Conservation (phyloP, 2,888 invertebrate genomes). For the Hesperia comma region DNA sequence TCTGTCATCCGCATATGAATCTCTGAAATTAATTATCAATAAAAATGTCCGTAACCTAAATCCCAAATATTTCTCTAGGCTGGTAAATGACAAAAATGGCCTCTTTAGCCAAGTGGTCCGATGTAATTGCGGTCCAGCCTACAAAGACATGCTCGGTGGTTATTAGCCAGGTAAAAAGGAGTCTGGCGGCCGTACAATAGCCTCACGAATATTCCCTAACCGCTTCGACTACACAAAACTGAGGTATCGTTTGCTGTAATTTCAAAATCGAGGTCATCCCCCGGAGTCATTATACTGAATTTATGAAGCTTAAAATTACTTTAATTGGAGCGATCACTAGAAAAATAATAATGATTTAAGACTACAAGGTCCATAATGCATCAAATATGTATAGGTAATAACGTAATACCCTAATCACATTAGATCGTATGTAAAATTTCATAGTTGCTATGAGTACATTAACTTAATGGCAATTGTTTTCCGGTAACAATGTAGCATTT, state of each 20-base stretch:
- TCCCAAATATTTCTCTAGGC: background rate
- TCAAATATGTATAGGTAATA: no score
- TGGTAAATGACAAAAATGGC: background rate
- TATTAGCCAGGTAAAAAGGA: constrained; percentile 4
- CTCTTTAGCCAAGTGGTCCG: background rate
- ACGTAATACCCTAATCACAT: no score
- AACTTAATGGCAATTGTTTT: background rate
- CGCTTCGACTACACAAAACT: background rate
- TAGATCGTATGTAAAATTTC: no score
- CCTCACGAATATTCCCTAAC: background rate
- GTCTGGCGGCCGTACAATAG: background rate
- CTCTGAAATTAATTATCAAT: no score
- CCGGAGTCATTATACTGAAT: no score
- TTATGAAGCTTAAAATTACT: no score
- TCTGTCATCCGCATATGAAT: no score
- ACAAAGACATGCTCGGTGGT: background rate
- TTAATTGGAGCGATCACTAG: no score
- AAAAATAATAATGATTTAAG: no score
- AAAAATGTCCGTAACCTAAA: background rate
- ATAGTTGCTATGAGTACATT: background rate
- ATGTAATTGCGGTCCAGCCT: constrained; percentile 3
- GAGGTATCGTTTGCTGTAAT: no score
- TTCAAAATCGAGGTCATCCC: no score
- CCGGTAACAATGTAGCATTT: background rate
- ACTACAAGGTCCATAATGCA: no score